Percentiles rank a stretch among this genome's conserved stretches.
These are phyloP conservation scores for Lydus trimaculatus DNA, from an alignment of 2,888 invertebrate genomes.

Conservation along the genomic window DNA sequence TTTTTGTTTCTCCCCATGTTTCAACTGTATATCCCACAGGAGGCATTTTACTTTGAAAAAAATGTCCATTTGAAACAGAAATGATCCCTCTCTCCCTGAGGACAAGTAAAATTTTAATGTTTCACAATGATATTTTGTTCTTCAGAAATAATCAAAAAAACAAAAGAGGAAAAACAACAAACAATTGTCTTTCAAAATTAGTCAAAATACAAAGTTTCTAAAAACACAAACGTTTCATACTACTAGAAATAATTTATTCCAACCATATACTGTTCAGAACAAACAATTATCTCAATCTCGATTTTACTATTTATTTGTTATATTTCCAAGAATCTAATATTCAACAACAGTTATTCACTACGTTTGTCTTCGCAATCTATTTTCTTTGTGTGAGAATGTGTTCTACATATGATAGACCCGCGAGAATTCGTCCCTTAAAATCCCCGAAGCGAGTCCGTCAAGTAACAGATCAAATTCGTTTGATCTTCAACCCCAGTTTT, in stretches of 20 bases:
- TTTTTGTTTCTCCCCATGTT: background rate
- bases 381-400: no score
- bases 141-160: background rate
- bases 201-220: background rate
- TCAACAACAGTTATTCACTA: no score
- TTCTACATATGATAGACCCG: constrained; percentile 17
- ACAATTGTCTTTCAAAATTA: background rate
- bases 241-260: background rate
- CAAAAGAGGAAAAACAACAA: background rate
- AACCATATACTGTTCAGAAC: background rate
- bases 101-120: constrained; percentile 46
- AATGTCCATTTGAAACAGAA: constrained; percentile 43
- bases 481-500: constrained; percentile 12
- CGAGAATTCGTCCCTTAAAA: constrained; percentile 27
- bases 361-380: no score
- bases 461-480: constrained; percentile 29
- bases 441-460: constrained; percentile 25
- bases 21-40: constrained; percentile 32
- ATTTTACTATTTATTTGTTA: no score
- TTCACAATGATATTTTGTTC: constrained; percentile 35
- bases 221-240: background rate
- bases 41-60: constrained; percentile 42
- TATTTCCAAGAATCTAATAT: no score
- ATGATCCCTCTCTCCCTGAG: constrained; percentile 37
- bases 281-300: background rate